Evolutionary conservation across 2,797 vertebrate genomes (phyloP).

Genomic region (Hypotaenidia philippensis): DNA sequence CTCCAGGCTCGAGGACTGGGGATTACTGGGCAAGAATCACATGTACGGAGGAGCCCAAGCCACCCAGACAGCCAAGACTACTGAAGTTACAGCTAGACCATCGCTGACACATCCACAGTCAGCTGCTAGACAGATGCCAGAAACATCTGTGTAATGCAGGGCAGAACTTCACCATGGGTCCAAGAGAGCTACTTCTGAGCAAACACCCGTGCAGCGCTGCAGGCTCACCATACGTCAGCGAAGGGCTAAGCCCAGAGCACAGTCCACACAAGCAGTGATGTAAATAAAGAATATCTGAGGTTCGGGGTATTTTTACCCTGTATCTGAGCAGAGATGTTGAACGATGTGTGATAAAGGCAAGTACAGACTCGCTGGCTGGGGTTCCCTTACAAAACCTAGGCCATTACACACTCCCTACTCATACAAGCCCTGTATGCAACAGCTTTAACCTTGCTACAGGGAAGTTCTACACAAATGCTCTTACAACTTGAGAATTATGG

Average conservation of each 20-base stretch:
- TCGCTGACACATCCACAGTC: neutral
- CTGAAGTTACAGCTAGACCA: neutral
- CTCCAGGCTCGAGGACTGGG: neutral
- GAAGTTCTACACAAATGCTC: neutral
- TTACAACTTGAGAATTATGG: neutral
- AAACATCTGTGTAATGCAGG: neutral
- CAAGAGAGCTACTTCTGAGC: neutral
- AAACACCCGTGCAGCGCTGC: accelerated
- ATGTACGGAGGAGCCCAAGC: accelerated
- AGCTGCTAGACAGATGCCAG: neutral
- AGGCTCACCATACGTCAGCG: accelerated
- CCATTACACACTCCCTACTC: neutral
- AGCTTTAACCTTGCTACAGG: neutral
- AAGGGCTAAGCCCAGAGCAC: neutral
- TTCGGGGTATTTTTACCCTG: neutral
- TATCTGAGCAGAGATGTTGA: neutral
- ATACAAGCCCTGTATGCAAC: neutral
- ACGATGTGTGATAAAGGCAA: neutral
- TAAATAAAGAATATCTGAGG: neutral
- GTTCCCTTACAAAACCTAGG: neutral
- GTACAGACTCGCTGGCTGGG: neutral
- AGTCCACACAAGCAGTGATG: neutral
- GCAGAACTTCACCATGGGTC: neutral
- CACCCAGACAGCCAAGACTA: neutral
- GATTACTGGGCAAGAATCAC: neutral